Conservation (phyloP, 2,797 vertebrate species). For the Chaunax sp. region DNA sequence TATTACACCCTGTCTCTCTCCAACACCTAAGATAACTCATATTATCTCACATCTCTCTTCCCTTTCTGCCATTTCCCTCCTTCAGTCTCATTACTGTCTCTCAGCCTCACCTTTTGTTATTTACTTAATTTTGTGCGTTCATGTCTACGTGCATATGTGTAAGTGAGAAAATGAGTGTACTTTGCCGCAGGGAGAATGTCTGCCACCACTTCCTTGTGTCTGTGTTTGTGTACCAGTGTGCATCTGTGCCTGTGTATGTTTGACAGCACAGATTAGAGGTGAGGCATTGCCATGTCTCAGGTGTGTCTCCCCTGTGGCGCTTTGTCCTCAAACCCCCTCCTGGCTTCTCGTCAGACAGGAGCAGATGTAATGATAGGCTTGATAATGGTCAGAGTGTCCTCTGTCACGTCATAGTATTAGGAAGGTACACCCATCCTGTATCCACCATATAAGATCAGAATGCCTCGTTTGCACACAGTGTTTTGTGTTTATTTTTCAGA, state of each 20-base stretch:
- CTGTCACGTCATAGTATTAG: slow-evolving; percentile 5
- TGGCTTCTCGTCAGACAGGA: slow-evolving; percentile 37
- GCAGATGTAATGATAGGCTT: slow-evolving; percentile 57
- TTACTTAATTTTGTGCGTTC: slow-evolving; percentile 15
- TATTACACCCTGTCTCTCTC: slow-evolving; percentile 5
- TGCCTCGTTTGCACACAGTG: no score
- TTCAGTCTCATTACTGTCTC: slow-evolving; percentile 6
- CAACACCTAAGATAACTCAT: slow-evolving; percentile 27
- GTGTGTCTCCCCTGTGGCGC: slow-evolving; percentile 50
- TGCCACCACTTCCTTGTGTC: slow-evolving; percentile 28
- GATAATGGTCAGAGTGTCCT: slow-evolving; percentile 22
- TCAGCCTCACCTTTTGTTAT: slow-evolving; percentile 21
- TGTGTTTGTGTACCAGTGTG: slow-evolving; percentile 36
- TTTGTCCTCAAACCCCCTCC: slow-evolving; percentile 41
- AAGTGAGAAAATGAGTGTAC: slow-evolving; percentile 32
- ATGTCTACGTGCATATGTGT: no score
- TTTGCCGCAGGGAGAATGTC: slow-evolving; percentile 11
- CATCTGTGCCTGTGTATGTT: slow-evolving; percentile 33
- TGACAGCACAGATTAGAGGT: slow-evolving; percentile 59
- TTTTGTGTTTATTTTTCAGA: no score
- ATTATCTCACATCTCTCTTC: slow-evolving; percentile 29
- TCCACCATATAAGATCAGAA: slow-evolving; percentile 1
- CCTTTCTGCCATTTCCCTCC: background rate
- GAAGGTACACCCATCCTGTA: slow-evolving; percentile 18
- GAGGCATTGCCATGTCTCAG: slow-evolving; percentile 53